Base-by-base conservation (phyloP, 1,140 invertebrate genomes). In the Saccostrea cuccullata region DNA sequence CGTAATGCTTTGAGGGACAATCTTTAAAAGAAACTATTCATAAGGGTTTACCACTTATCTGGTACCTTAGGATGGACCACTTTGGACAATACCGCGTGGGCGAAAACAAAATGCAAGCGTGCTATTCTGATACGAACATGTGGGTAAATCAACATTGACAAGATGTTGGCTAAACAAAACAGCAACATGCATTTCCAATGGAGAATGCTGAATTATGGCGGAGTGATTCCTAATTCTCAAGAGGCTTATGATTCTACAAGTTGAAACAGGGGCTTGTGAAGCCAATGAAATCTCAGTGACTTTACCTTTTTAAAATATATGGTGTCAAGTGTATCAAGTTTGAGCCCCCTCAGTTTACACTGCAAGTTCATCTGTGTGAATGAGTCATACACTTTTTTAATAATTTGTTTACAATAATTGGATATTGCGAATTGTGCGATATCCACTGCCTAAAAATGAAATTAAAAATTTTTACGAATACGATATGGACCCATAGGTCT, bases 361-460 rank as follows among this genome's bases (percentile, higher is more conserved):
- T 99, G 97, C 98, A 99, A 96, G 95, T 99, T 23, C 97, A 98
- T 90, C n/a, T 96, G 96, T 83, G 96, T 98, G 55, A 98, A 98
- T 95, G 98, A 98, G 95, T 96, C 96, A 89, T 96, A 97, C 89
- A 94, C 96, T 26, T 98, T 97, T 93, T 94, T 99, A 15, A 96
- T 96, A 92, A 11, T 90, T 99, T 15, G 94, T 99, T 11, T 96
- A 97, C 93, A 97, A 98, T n/a, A 87, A 94, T 99, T 70, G 98
- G 98, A 6, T n/a, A 92, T 97, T 0, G 96, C 97, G 93, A n/a
- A n/a, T n/a, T n/a, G 92, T 99, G 30, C 97, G 97, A 91, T n/a
- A n/a, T 96, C 97, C 47, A 96, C 96, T 26, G 98, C 98, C 5
- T n/a, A n/a, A n/a, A n/a, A n/a, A n/a, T n/a, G n/a, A n/a, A n/a